These are phyloP conservation scores for Batillaria attramentaria DNA, from an alignment of 1,140 invertebrate genomes.

Conservation along the genomic window DNA sequence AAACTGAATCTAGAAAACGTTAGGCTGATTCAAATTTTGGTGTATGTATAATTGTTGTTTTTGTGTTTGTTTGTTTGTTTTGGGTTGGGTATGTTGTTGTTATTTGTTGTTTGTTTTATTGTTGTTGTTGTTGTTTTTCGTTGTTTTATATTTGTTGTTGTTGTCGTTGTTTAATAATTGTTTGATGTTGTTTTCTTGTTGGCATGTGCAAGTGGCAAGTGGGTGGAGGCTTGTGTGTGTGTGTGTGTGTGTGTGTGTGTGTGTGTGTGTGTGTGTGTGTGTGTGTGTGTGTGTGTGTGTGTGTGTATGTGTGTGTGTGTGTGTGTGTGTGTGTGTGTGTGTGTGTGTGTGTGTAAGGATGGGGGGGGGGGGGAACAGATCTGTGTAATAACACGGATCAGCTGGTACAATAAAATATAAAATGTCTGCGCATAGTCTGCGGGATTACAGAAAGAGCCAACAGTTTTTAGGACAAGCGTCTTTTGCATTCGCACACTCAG, in stretches of 20 bases:
- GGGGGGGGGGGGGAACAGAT: not conserved
- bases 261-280: constrained; percentile 13
- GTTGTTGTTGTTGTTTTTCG: not conserved
- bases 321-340: not conserved
- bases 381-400: not conserved
- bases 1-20: no score
- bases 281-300: constrained; percentile 12
- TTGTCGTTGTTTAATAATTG: not conserved
- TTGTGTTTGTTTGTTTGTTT: not conserved
- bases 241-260: not conserved
- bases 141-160: constrained; percentile 4
- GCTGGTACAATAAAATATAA: no score
- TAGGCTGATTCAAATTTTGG: no score
- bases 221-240: not conserved
- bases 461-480: no score
- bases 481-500: no score
- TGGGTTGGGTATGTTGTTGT: not conserved
- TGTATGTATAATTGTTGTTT: not conserved
- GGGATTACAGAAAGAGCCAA: no score
- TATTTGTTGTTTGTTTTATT: not conserved
- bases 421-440: no score
- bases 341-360: not conserved
- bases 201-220: no score
- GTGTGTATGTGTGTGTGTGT: not conserved
- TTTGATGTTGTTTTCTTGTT: not conserved